These are phyloP conservation scores for Drosophila koepferae DNA, from an alignment of 2,888 invertebrate species.

Conservation along the genomic window DNA sequence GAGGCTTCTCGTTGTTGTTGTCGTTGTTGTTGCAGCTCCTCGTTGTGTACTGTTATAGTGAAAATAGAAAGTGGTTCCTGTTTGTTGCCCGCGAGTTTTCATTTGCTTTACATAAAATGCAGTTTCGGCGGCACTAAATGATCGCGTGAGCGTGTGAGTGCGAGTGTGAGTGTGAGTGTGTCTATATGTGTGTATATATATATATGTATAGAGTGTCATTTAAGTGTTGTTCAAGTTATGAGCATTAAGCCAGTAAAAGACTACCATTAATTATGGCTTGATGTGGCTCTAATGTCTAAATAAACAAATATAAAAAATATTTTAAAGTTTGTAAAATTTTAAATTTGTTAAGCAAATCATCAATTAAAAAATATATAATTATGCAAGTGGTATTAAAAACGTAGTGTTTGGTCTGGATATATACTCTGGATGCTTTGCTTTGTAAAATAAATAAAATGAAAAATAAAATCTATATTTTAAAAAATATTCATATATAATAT, in stretches of 20 bases:
- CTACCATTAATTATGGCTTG: conserved; percentile 19
- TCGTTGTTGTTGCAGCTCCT: conserved; percentile 46
- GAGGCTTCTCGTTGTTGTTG: conserved; percentile 23
- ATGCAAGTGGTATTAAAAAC: background rate
- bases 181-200: conserved; percentile 21
- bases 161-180: conserved; percentile 18
- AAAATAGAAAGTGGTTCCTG: conserved; percentile 85
- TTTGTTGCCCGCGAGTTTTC: conserved; percentile 76
- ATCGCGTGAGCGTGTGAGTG: conserved; percentile 16
- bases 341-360: background rate
- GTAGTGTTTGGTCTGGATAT: background rate
- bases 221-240: conserved; percentile 36
- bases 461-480: background rate
- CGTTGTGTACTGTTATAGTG: conserved; percentile 79
- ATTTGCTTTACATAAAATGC: conserved; percentile 78
- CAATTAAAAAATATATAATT: background rate
- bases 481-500: background rate
- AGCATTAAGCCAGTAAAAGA: conserved; percentile 26
- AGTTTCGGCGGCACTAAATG: conserved; percentile 48
- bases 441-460: background rate
- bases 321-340: background rate
- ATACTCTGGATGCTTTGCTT: background rate
- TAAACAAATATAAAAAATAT: background rate
- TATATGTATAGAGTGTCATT: conserved; percentile 42
- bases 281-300: conserved; percentile 1